These are phyloP conservation scores for Drosophila mimetica DNA, from an alignment of 2,888 invertebrate species.

Conservation along the genomic window DNA sequence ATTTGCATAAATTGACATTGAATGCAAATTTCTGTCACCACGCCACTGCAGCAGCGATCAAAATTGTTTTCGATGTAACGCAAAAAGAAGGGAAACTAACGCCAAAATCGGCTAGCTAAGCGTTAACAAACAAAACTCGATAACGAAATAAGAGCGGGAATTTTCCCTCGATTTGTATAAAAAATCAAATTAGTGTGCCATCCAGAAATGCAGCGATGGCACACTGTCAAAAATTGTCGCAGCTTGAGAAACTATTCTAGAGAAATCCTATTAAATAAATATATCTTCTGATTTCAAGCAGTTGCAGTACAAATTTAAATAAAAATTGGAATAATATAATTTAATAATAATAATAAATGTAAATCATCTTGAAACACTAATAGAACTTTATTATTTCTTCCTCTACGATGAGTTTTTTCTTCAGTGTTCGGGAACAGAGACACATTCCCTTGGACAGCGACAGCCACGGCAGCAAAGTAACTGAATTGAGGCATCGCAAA, in stretches of 20 bases:
- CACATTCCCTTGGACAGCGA: slow-evolving; percentile 18
- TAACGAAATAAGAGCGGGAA: slow-evolving; percentile 69
- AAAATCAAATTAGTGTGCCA: slow-evolving; percentile 74
- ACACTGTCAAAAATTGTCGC: not conserved
- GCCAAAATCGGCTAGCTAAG: slow-evolving; percentile 65
- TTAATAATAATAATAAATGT: too few relatives aligned
- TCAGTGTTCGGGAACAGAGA: slow-evolving; percentile 1
- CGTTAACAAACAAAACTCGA: slow-evolving; percentile 77
- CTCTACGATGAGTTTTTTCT: not conserved
- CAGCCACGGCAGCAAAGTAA: slow-evolving; percentile 42
- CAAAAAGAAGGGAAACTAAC: slow-evolving; percentile 26
- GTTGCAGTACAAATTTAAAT: too few relatives aligned
- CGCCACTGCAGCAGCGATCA: slow-evolving; percentile 53
- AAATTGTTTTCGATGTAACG: slow-evolving; percentile 58
- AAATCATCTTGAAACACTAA: too few relatives aligned
- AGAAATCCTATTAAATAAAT: not conserved
- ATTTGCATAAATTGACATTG: slow-evolving; percentile 83
- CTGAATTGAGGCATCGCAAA: slow-evolving; percentile 63
- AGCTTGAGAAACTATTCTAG: not conserved
- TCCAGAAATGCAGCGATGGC: slow-evolving; percentile 29
- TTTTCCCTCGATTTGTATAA: slow-evolving; percentile 64
- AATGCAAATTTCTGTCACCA: slow-evolving; percentile 76
- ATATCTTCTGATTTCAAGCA: too few relatives aligned
- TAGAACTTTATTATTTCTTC: too few relatives aligned
- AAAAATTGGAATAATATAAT: too few relatives aligned